Percentiles rank a stretch among this genome's conserved stretches.
Conservation (phyloP, 1,140 invertebrate genomes). For the Helicoverpa armigera region DNA sequence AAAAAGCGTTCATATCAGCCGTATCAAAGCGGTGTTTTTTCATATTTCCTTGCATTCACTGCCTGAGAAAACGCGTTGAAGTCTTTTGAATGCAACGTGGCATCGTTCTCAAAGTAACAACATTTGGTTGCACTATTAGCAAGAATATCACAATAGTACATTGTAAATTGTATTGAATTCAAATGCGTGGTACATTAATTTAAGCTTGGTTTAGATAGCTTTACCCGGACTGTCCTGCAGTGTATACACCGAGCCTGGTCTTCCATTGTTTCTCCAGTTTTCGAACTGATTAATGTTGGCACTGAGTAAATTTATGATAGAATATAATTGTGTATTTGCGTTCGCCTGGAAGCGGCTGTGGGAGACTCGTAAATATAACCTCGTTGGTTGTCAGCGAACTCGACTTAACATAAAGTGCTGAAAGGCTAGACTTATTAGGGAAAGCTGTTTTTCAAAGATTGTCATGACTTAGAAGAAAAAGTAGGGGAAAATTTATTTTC, state of each 20-base stretch:
- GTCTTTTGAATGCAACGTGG: constrained; percentile 54
- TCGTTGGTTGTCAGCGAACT: background rate
- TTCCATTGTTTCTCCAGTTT: constrained; percentile 28
- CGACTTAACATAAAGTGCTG: too few relatives aligned
- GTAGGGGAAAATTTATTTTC: too few relatives aligned
- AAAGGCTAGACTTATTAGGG: too few relatives aligned
- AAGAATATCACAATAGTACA: constrained; percentile 27
- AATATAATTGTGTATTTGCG: constrained; percentile 1
- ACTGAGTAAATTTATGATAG: constrained; percentile 22
- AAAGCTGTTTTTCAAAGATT: too few relatives aligned
- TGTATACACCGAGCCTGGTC: background rate
- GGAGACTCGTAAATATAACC: background rate
- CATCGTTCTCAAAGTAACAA: constrained; percentile 29
- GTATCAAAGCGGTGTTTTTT: constrained; percentile 15
- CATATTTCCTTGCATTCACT: constrained; percentile 35
- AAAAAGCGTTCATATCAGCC: background rate
- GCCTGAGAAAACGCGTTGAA: constrained; percentile 53
- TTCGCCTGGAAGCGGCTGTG: background rate
- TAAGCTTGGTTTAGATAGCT: constrained; percentile 27
- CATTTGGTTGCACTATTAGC: constrained; percentile 24
- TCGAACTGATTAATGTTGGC: constrained; percentile 20
- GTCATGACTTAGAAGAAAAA: too few relatives aligned
- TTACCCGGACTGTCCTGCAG: background rate
- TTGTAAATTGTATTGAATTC: constrained; percentile 55
- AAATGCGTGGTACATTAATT: constrained; percentile 45